Base-by-base conservation (phyloP, 2,888 invertebrate genomes). In the Aphidoletes aphidimyza region DNA sequence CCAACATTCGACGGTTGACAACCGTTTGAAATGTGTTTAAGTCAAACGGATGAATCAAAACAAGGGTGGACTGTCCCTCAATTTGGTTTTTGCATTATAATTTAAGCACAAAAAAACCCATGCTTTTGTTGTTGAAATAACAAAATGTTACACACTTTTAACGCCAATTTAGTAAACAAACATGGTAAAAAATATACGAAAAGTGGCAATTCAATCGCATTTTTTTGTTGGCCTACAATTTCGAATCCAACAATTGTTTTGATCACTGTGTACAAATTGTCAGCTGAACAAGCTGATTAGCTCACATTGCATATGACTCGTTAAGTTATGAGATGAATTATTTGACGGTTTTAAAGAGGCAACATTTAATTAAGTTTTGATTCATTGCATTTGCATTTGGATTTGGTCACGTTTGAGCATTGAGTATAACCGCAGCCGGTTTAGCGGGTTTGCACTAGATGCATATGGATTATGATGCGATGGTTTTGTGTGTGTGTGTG, bases 101-200 rank as follows among this genome's bases (percentile, higher is more conserved):
- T n/a, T n/a, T n/a, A n/a, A n/a, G n/a, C n/a, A n/a, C n/a, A n/a
- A n/a, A n/a, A n/a, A n/a, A n/a, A 22, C 54, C 3, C 22, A 54
- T 26, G 26, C n/a, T 26, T 22, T 26, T n/a, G n/a, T n/a, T n/a
- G n/a, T n/a, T n/a, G n/a, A n/a, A n/a, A n/a, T n/a, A n/a, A n/a
- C n/a, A n/a, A 54, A 54, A 54, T 8, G 6, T 30, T 6, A 34
- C 69, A 30, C 30, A 30, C 69, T 54, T 54, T 54, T 54, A 22
- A 54, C 11, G 54, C 54, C 54, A 54, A 54, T 54, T 54, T 54
- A 54, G 54, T 54, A 54, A 54, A 54, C 54, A 54, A 54, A 54
- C 54, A 5, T n/a, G n/a, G n/a, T n/a, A n/a, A n/a, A n/a, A 22
- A 26, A 54, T 8, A 26, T 22, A 54, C 26, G 22, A 54, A 5